Conservation (phyloP, 2,797 vertebrate genomes). For the Syndactyla subalaris region DNA sequence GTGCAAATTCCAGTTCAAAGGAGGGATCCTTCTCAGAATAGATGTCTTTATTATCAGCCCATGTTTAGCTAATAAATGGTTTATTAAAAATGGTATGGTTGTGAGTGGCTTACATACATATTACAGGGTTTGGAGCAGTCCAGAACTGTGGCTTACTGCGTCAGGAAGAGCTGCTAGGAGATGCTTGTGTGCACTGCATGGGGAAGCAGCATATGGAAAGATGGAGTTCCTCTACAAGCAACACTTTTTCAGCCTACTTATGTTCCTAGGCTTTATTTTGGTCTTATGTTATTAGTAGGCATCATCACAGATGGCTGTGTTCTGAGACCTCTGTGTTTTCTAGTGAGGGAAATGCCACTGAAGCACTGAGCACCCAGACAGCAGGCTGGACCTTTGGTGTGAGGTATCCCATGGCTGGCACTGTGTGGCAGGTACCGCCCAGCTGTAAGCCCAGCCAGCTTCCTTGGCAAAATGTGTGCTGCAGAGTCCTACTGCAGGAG, state of each 20-base stretch:
- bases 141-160: background rate
- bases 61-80: conserved; percentile 57
- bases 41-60: conserved; percentile 69
- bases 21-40: conserved; percentile 32
- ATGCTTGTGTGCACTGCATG: background rate
- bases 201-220: background rate
- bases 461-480: background rate
- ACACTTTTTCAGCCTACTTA: background rate
- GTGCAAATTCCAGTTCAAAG: conserved; percentile 74
- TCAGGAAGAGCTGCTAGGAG: background rate
- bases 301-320: background rate
- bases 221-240: background rate
- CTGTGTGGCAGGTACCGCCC: background rate
- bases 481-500: background rate
- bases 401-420: background rate
- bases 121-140: background rate
- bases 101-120: conserved; percentile 42
- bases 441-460: background rate
- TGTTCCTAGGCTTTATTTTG: background rate
- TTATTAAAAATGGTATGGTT: conserved; percentile 57
- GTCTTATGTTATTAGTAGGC: background rate
- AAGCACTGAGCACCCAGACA: accelerated
- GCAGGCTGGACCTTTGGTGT: background rate
- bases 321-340: background rate
- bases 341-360: background rate